Evolutionary conservation across 2,797 vertebrate genomes (phyloP), one percentile per base, ranked within the genome.

Genomic region (Salarias fasciatus): DNA sequence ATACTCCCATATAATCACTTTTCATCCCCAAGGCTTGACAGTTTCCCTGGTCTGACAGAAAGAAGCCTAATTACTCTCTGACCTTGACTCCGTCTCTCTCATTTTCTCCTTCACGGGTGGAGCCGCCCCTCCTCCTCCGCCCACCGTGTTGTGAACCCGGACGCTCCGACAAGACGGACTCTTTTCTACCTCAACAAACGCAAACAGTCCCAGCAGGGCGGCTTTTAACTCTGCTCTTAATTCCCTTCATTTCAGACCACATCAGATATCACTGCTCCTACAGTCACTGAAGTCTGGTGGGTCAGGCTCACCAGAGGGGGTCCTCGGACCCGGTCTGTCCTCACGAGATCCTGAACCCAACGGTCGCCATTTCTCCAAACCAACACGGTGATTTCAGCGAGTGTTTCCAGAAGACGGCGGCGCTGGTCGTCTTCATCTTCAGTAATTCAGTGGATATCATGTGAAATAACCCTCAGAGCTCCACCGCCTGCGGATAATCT

Each of bases 1-100:
- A 86, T 85, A 82, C 82, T 79, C 85, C 81, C 80, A 86, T 82
- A 89, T 90, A 91, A 92, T 92, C 88, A 86, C 86, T 91, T 89
- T 90, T 86, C 79, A 85, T 90, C 88, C 90, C 89, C 75, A 82
- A 90, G 89, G 90, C 88, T 83, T 80, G 86, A 86, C 80, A 79
- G 71, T 84, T 88, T 83, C 85, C 85, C 79, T 69, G 74, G 52
- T 87, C 77, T 72, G 83, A 86, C 79, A 86, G 77, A 79, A 62
- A 86, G 78, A 88, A 72, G 72, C 83, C 87, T 85, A 90, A 91
- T 88, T 90, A 91, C 88, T 90, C 81, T 72, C 77, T 87, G 90
- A 90, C 91, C 89, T 92, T 91, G 84, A 82, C 80, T 75, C 64
- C 0, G 61, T 65, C 72, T 55, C 59, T 59, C 54, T 65, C 42